Base-by-base conservation (phyloP, 53 echinoderm and acorn worm species). In the Actinopyga echinites region DNA sequence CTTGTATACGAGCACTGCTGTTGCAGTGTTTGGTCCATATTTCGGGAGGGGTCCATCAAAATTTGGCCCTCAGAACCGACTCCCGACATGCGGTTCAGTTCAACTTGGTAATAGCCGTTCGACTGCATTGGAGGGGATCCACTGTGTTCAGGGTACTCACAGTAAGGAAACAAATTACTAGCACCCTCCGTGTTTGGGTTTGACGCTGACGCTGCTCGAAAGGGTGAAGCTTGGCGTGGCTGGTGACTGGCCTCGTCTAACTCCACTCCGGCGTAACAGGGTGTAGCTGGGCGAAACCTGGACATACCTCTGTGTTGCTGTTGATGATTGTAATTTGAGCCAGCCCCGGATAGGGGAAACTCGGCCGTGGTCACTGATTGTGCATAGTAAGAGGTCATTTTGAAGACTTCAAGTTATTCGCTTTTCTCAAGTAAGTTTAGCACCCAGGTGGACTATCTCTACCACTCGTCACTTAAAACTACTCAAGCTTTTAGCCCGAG, bases 321-420 rank as follows among this genome's bases (percentile, higher is more conserved):
- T 23, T 37, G 81, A 43, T 80, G 81, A 30, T 56, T 59, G 81
- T 80, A 80, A 80, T 80, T 80, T 38, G 81, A 80, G 40, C 81
- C 32, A 34, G 81, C 81, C 35, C 81, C 81, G 25, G 81, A 61
- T 33, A 80, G 43, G 60, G 81, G 93, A 69, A 90, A 93, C 40
- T 90, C 90, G 62, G 90, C 82, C 74, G 85, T 85, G 84, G 90
- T 69, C 85, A 90, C 90, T 73, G 93, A 93, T 87, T 93, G 90
- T 42, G 90, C 90, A 79, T 90, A 93, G 80, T 93, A 93, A 42
- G 93, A 93, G 87, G 90, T 93, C 93, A 93, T 93, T 88, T 38
- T 80, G 63, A 28, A 25, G 60, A 28, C 8, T 30, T 28, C 17
- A 44, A 36, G 23, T 62, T 37, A 34, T 80, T 20, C 32, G 34